Evolutionary conservation across 1,140 invertebrate genomes (phyloP).

Genomic region (Pachypeltis micranthus): DNA sequence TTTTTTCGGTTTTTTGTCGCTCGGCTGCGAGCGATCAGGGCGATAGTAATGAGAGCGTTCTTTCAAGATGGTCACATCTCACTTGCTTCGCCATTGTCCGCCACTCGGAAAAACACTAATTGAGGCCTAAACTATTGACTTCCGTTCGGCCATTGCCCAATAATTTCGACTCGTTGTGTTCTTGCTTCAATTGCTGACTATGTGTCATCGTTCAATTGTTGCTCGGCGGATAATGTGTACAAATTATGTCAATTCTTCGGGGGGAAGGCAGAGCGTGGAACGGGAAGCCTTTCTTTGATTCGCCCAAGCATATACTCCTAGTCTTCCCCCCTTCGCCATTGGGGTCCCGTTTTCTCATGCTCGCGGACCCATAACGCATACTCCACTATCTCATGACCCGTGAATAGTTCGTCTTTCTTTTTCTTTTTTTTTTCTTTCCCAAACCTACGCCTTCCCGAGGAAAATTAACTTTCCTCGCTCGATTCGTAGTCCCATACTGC

Average conservation of each 20-base stretch:
- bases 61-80: conserved; percentile 14
- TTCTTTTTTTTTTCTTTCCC: too few species aligned
- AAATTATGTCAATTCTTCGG: conserved; percentile 13
- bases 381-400: neutral
- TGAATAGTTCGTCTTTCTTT: too few species aligned
- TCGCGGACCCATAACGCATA: neutral
- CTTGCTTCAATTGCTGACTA: conserved; percentile 11
- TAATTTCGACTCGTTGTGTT: conserved; percentile 14
- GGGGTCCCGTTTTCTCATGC: conserved; percentile 9
- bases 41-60: conserved; percentile 3
- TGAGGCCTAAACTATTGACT: conserved; percentile 13
- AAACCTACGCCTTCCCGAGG: too few species aligned
- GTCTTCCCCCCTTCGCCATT: too few species aligned
- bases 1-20: too few species aligned
- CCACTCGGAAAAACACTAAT: conserved; percentile 14
- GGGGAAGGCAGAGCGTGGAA: conserved; percentile 4
- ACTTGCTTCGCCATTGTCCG: conserved; percentile 12
- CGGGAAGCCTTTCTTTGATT: conserved; percentile 8
- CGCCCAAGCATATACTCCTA: conserved; percentile 2
- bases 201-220: conserved; percentile 15
- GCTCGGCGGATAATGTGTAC: conserved; percentile 2
- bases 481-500: too few species aligned
- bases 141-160: conserved; percentile 14
- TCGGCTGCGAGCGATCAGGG: neutral
- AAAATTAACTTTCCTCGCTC: too few species aligned